Conservation (phyloP, 2,888 invertebrate genomes). For the Alentia gelatinosa region DNA sequence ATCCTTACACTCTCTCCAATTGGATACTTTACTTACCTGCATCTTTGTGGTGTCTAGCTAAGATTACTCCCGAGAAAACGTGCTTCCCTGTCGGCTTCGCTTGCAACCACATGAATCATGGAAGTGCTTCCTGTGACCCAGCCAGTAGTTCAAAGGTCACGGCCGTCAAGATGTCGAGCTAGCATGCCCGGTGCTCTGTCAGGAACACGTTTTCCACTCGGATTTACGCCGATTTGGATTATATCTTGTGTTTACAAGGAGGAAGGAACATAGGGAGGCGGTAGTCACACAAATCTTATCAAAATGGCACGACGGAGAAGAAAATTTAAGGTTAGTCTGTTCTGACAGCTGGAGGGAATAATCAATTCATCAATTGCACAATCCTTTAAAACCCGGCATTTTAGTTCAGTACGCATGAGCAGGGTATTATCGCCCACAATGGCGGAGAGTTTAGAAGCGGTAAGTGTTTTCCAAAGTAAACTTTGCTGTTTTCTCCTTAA, state of each 20-base stretch:
- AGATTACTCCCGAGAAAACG: not conserved
- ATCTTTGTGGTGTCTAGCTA: not conserved
- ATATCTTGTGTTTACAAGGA: not conserved
- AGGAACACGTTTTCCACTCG: not conserved
- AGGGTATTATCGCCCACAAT: slow-evolving; percentile 38
- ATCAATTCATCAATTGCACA: slow-evolving; percentile 54
- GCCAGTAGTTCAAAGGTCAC: slow-evolving; percentile 30
- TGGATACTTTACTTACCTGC: slow-evolving; percentile 17
- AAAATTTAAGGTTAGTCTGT: not conserved
- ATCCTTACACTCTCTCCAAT: too few relatives aligned
- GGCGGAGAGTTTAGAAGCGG: slow-evolving; percentile 30
- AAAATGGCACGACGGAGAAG: slow-evolving; percentile 25
- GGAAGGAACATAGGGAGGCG: not conserved
- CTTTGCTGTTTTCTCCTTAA: not conserved
- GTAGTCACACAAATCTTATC: not conserved
- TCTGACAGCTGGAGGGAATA: slow-evolving; percentile 16
- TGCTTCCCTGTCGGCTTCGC: not conserved
- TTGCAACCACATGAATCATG: not conserved
- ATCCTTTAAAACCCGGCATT: not conserved
- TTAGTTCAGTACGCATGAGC: not conserved
- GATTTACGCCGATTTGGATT: not conserved
- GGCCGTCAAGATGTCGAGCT: slow-evolving; percentile 25
- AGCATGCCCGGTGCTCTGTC: not conserved
- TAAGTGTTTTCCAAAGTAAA: not conserved
- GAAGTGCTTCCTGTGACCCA: slow-evolving; percentile 45